A percentile compares a stretch with the other conserved stretches of the same genome.
These are phyloP conservation scores for Tiliqua scincoides DNA, from an alignment of 2,113 vertebrate genomes.

Conservation along the genomic window DNA sequence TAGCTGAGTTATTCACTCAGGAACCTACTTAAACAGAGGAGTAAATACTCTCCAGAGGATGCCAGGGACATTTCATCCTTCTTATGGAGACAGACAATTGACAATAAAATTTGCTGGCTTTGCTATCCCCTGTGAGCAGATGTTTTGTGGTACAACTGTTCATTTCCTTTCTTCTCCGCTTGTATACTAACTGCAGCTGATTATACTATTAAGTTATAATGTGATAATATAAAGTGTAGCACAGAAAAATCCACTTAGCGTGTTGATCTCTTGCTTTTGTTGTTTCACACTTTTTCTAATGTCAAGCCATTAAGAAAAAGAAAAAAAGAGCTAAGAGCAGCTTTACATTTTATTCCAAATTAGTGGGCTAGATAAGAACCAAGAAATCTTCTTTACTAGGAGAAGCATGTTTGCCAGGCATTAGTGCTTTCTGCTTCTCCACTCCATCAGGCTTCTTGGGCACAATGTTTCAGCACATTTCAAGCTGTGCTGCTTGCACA, in stretches of 20 bases:
- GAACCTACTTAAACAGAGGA: no score
- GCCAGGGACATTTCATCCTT: no score
- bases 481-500: neutral
- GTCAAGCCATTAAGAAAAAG: neutral
- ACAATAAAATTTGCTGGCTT: neutral
- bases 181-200: neutral
- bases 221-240: neutral
- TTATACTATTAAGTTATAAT: neutral
- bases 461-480: neutral
- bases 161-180: neutral
- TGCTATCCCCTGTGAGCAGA: neutral
- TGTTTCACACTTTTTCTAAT: neutral
- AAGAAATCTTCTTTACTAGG: neutral
- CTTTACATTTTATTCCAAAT: constrained; percentile 6
- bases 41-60: no score
- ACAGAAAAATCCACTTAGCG: neutral
- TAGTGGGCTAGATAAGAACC: neutral
- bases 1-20: no score
- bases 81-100: neutral
- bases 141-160: neutral
- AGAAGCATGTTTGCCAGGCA: neutral
- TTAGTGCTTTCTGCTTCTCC: neutral
- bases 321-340: neutral
- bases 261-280: accelerated
- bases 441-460: neutral